These are phyloP conservation scores for Montipora foliosa DNA, from an alignment of 64 coral and sea anemone genomes.

Conservation along the genomic window DNA sequence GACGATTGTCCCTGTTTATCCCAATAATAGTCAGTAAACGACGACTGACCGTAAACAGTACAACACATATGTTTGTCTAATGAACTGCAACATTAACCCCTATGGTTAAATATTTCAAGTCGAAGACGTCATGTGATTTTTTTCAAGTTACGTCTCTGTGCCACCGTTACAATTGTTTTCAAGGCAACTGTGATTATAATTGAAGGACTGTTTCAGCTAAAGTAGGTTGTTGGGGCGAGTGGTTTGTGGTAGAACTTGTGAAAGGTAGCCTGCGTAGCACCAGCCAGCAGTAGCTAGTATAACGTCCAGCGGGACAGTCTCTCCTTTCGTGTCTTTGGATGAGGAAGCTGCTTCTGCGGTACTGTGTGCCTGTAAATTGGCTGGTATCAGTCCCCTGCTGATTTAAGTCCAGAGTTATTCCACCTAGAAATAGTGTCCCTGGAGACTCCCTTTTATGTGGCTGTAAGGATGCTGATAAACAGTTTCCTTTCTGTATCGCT, in stretches of 20 bases:
- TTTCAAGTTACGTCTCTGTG: neutral
- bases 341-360: slow-evolving; percentile 43
- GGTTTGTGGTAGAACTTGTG: no score
- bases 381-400: slow-evolving; percentile 51
- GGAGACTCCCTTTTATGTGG: neutral
- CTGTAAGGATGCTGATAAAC: slow-evolving; percentile 29
- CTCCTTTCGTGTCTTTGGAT: slow-evolving; percentile 50
- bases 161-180: no score
- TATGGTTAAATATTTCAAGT: slow-evolving; percentile 7
- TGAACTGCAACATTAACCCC: neutral
- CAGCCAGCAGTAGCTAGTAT: slow-evolving; percentile 38
- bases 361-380: slow-evolving; percentile 40
- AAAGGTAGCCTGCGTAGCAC: slow-evolving; percentile 37
- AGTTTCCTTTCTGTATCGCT: no score
- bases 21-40: no score
- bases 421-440: slow-evolving; percentile 72
- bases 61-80: neutral
- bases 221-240: no score
- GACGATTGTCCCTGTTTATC: no score
- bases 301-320: slow-evolving; percentile 48
- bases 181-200: neutral
- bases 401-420: slow-evolving; percentile 38
- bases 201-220: slow-evolving; percentile 43
- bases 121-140: neutral
- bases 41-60: slow-evolving; percentile 2